Base-by-base conservation (phyloP, 2,888 invertebrate genomes). In the Rhagonycha lutea region DNA sequence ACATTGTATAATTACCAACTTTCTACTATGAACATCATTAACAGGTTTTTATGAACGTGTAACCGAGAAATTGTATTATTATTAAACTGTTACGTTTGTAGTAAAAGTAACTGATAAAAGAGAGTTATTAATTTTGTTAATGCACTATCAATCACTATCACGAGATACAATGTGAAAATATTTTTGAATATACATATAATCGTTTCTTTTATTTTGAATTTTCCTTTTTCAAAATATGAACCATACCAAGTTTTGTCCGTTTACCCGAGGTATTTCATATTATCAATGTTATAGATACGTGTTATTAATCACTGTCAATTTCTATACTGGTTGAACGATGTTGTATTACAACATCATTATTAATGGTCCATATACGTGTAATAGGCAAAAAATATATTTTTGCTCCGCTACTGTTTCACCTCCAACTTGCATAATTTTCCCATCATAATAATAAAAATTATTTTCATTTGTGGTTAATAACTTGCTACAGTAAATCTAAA, bases 251-350 rank as follows among this genome's bases (percentile, higher is more conserved):
- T 79, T 74, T 69, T 74, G 75, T 77, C 79, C 76, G 75, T 79
- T 77, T 79, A 81, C 78, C 77, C 79, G 78, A 76, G 78, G 79
- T 79, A 81, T 82, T 82, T 82, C 80, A 80, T 76, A 82, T 82
- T 82, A 83, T 82, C 80, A 80, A 81, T 80, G 81, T 80, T 81
- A 81, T 79, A 81, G 81, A 83, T 82, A 81, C 77, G 74, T 72
- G 80, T 80, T 82, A 84, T 84, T 84, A 83, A 84, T 84, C 84
- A 83, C 81, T 83, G 83, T 84, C 83, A 82, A 82, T 82, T 83
- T 82, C 80, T 82, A 80, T 81, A 81, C 79, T 80, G 81, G 80
- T 81, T 80, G 78, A 79, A 79, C 80, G 78, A 79, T 82, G 82
- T 81, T 79, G 81, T 83, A 83, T 82, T 83, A 82, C 82, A 83